A percentile compares a stretch with the other conserved stretches of the same genome.
Conservation (phyloP, 1,140 invertebrate genomes). For the Drosophila repletoides region DNA sequence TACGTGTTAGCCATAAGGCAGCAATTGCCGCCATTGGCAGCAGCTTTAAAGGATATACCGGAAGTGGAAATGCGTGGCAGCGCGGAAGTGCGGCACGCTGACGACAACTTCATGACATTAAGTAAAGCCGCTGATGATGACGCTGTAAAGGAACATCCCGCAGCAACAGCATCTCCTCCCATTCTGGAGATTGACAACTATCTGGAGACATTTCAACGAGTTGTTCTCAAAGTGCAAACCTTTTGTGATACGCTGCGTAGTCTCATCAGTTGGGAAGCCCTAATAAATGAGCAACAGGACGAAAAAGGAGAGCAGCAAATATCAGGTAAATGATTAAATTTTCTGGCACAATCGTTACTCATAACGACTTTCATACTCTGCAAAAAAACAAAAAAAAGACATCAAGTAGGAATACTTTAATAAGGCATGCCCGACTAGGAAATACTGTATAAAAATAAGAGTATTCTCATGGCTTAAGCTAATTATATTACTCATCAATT, state of each 20-base stretch:
- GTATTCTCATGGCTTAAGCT: too few species aligned
- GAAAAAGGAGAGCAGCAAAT: not conserved
- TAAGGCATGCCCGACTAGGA: too few species aligned
- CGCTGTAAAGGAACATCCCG: conserved; percentile 16
- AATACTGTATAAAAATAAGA: too few species aligned
- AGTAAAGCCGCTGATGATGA: conserved; percentile 32
- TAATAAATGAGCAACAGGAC: not conserved
- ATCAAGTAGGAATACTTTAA: too few species aligned
- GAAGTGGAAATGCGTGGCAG: conserved; percentile 24
- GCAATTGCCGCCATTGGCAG: conserved; percentile 43
- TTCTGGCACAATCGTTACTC: too few species aligned
- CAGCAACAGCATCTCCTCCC: conserved; percentile 5
- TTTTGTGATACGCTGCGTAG: conserved; percentile 61
- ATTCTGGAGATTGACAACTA: conserved; percentile 32
- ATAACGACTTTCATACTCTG: too few species aligned
- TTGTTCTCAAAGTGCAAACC: conserved; percentile 48
- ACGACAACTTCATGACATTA: conserved; percentile 15
- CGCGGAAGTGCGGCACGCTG: conserved; percentile 46
- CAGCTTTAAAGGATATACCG: conserved; percentile 15
- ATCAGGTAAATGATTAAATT: not conserved
- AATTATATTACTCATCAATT: too few species aligned
- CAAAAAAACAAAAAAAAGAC: too few species aligned
- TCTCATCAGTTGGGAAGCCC: conserved; percentile 39
- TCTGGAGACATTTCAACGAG: conserved; percentile 45
- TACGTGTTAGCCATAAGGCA: conserved; percentile 69